Base-by-base conservation (phyloP, 1,140 invertebrate species). In the Zaprionus ghesquierei region DNA sequence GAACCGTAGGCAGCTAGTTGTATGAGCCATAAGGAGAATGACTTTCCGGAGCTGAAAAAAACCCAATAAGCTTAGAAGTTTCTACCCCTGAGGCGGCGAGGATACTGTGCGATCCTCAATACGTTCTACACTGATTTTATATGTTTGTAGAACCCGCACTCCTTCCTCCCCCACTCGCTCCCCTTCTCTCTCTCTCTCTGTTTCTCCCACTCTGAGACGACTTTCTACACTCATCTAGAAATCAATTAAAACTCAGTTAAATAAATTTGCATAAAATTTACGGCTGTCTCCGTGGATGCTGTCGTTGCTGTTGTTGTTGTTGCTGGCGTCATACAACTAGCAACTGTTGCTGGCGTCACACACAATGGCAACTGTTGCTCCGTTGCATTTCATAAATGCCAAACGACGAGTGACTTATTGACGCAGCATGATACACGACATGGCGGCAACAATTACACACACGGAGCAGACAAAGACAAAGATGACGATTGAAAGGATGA, bases 351-450 rank as follows among this genome's bases (percentile, higher is more conserved):
- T 31, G 35, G 27, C 35, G 33, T 31, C 13, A 27, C n/a, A 58
- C n/a, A 58, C 35, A 38, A 38, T 49, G 53, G 53, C 54, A 58
- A 58, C 63, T 58, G 63, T 49, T 69, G 65, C 58, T 61, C 58
- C 9, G 8, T 5, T 27, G 69, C 65, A 69, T 69, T 55, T 41
- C 29, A 54, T 38, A 69, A 62, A 61, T 74, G 71, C 59, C 71
- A 74, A 41, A 41, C 35, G 35, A 49, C 66, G 50, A 69, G 58
- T 74, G 71, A 74, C 71, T 74, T 74, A 74, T 74, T 74, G 71
- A 69, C 66, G 71, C 66, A 74, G 71, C 71, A 69, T 74, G 66
- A 74, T 74, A 74, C 70, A 69, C 64, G 64, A 35, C 59, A 73
- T 68, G 68, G 50, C 38, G 38, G 70, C 56, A 69, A 55, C 70